Conservation (phyloP, 2,113 vertebrate genomes). For the Ahaetulla prasina region DNA sequence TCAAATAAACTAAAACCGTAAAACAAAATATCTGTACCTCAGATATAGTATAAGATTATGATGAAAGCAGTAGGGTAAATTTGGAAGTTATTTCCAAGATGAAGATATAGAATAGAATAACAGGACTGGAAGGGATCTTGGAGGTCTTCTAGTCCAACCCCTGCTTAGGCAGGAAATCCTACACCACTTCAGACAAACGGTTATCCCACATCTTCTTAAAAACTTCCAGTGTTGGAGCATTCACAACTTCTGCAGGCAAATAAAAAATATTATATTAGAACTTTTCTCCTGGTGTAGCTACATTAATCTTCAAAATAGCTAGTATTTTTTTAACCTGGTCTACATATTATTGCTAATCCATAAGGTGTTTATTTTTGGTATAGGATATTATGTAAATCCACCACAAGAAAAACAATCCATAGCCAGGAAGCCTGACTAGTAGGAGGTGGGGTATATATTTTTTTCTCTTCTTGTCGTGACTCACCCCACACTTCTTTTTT, state of each 20-base stretch:
- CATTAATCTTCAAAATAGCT: background rate
- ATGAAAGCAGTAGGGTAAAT: background rate
- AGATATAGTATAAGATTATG: background rate
- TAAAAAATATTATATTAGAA: background rate
- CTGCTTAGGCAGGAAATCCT: too few species aligned
- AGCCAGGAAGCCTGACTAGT: background rate
- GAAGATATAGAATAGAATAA: background rate
- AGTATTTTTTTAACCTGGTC: background rate
- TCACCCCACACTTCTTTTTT: background rate
- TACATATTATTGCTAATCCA: background rate
- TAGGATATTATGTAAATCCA: background rate
- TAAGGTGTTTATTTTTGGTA: background rate
- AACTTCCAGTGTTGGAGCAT: too few species aligned
- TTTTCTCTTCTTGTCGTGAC: background rate
- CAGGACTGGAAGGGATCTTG: too few species aligned
- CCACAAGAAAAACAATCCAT: background rate
- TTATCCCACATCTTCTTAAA: too few species aligned
- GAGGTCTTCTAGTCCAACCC: too few species aligned
- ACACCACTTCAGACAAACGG: too few species aligned
- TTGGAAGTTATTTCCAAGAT: background rate
- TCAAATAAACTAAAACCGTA: background rate
- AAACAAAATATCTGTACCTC: background rate
- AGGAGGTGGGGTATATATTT: background rate
- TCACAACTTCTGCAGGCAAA: too few species aligned
- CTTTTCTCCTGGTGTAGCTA: background rate